Evolutionary conservation across 2,113 vertebrate genomes (phyloP), one percentile per base, ranked within the genome.

Genomic region (Cephalopholis sonnerati): DNA sequence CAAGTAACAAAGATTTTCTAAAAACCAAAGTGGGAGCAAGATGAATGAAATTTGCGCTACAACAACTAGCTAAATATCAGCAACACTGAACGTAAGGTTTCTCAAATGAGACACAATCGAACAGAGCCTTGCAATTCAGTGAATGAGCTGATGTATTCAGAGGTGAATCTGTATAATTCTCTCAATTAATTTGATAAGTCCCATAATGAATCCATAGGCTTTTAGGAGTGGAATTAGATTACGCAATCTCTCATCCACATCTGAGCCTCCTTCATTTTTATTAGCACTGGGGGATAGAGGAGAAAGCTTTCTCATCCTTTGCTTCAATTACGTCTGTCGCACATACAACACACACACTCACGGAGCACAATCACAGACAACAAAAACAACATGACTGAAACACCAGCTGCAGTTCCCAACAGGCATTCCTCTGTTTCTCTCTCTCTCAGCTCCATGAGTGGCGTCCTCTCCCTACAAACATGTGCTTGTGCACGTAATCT

Each of bases 381-480:
- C 68, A 73, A 50, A 65, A 87, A 78, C 79, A 87, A 73, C 32
- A 54, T 25, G 74, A 79, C 46, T 79, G 65, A 68, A 50, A 81
- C 67, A 71, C 24, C 77, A 83, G 84, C 88, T 80, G 81, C 75
- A 77, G 72, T 48, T 83, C 79, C 80, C 62, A 74, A 89, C 78
- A 84, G 67, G 46, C 81, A n/a, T 63, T 70, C 55, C 69, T 74
- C 58, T 67, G 54, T 83, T 71, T 86, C 32, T 55, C 80, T 68
- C 80, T 68, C 77, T 74, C 75, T 77, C 58, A 18, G 59, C 66
- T 76, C 51, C 10, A 29, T 39, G 58, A 78, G 83, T 54, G 41
- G 82, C 46, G 15, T 88, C 74, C 75, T 86, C 82, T 78, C 68
- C 24, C 73, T 79, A 79, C 74, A 87, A 86, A 88, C 73, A 82